Conservation (phyloP, 2,888 invertebrate species). For the Eulithis testata region DNA sequence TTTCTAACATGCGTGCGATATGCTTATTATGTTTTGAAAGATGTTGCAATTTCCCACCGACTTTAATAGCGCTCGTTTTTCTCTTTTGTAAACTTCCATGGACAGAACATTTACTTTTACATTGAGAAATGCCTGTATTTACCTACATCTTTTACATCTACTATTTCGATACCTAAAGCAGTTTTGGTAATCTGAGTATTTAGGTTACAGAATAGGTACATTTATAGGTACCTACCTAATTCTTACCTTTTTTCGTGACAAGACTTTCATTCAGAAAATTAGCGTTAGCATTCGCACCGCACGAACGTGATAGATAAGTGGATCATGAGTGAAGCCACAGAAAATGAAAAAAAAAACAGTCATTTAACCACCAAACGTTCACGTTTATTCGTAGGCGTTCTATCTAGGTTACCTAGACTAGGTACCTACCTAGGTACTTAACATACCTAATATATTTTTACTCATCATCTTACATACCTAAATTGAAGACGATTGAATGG, state of each 20-base stretch:
- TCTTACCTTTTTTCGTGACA: background rate
- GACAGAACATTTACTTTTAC: no score
- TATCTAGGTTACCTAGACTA: background rate
- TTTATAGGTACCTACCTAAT: background rate
- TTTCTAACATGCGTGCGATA: constrained; percentile 4
- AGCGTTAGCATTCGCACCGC: constrained; percentile 5
- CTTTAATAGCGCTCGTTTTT: constrained; percentile 1
- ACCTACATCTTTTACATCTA: no score
- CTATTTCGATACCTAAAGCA: no score
- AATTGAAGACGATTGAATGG: no score
- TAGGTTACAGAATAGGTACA: no score
- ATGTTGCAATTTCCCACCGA: background rate
- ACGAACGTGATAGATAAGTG: constrained; percentile 19
- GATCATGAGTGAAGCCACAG: constrained; percentile 14
- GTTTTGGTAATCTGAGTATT: no score
- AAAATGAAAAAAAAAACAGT: background rate
- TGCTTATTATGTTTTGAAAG: background rate
- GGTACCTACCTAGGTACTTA: no score
- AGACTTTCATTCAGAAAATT: constrained; percentile 7
- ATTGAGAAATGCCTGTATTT: no score
- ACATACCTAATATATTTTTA: no score
- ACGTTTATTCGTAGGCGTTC: background rate
- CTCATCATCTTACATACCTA: no score
- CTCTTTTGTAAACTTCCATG: no score
- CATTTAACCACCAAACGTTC: background rate